phyloP scores from a whole-genome alignment of 1,140 invertebrate genomes.

The Aphelenchoides besseyi region DNA sequence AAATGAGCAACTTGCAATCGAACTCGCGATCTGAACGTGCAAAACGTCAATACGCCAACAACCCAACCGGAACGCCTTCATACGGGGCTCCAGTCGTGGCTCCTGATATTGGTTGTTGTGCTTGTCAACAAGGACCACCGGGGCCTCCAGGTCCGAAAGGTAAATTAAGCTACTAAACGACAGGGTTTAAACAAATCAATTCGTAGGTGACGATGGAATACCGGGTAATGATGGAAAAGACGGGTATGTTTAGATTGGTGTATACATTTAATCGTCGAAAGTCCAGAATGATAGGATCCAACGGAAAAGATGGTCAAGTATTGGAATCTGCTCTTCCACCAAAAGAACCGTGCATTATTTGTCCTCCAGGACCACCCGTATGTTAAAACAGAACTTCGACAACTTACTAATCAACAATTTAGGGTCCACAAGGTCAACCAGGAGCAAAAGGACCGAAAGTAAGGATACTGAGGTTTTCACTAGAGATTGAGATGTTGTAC shows the following conservation, averaged over 20 bases:
- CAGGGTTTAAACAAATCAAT: neutral
- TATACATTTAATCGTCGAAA: neutral
- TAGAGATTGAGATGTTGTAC: neutral
- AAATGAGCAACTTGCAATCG: constrained; percentile 50
- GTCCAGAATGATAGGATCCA: neutral
- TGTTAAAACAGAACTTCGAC: constrained; percentile 39
- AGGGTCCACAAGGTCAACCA: constrained; percentile 56
- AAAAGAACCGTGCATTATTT: constrained; percentile 60
- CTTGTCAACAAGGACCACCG: constrained; percentile 56
- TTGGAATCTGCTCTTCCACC: constrained; percentile 47
- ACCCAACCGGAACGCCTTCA: constrained; percentile 19
- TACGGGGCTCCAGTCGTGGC: constrained; percentile 38
- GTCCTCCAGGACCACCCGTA: constrained; percentile 53
- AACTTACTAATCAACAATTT: neutral
- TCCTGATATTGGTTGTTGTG: constrained; percentile 40
- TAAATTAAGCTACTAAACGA: neutral
- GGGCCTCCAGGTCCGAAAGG: constrained; percentile 2
- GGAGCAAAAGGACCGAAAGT: constrained; percentile 54
- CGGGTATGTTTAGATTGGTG: neutral
- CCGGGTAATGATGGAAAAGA: constrained; percentile 48
- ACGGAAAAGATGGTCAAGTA: constrained; percentile 40
- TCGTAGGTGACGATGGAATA: constrained; percentile 44
- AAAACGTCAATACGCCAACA: constrained; percentile 47
- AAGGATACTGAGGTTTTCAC: constrained; percentile 16
- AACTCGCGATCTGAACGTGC: constrained; percentile 16